These are phyloP conservation scores for Tenebrio molitor DNA, from an alignment of 1,140 invertebrate genomes.

Conservation along the genomic window DNA sequence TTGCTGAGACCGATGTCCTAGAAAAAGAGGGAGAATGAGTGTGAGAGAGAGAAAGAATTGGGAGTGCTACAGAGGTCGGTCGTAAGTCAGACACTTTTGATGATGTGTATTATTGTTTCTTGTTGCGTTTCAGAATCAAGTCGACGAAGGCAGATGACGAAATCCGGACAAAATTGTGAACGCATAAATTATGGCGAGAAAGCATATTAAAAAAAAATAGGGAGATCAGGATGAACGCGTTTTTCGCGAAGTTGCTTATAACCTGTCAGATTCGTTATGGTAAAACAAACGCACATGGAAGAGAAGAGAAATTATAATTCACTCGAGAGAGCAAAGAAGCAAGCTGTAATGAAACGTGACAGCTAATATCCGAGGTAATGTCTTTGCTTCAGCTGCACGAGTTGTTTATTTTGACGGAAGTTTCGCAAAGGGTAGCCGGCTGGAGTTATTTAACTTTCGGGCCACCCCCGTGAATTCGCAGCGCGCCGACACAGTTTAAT, in stretches of 20 bases:
- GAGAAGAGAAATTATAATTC: slow-evolving; percentile 24
- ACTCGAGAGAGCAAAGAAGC: slow-evolving; percentile 13
- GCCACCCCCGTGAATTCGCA: not conserved
- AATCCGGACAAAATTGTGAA: too few species aligned
- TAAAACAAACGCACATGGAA: slow-evolving; percentile 3
- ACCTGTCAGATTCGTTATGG: not conserved
- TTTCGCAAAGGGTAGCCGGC: slow-evolving; percentile 18
- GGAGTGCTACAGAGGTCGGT: too few species aligned
- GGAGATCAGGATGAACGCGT: too few species aligned
- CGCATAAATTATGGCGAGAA: too few species aligned
- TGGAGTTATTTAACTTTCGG: slow-evolving; percentile 13
- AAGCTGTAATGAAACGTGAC: slow-evolving; percentile 26
- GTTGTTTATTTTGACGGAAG: slow-evolving; percentile 24
- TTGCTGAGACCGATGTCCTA: too few species aligned
- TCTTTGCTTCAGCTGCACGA: slow-evolving; percentile 13
- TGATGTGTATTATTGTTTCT: too few species aligned
- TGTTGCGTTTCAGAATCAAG: too few species aligned
- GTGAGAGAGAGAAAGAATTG: not conserved
- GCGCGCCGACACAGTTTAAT: slow-evolving; percentile 27
- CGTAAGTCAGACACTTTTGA: too few species aligned
- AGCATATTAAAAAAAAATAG: too few species aligned
- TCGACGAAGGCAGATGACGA: too few species aligned
- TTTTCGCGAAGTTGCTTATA: too few species aligned
- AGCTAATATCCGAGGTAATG: slow-evolving; percentile 29
- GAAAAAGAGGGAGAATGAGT: not conserved